Conservation (phyloP, 2,888 invertebrate species). For the Belgica antarctica region DNA sequence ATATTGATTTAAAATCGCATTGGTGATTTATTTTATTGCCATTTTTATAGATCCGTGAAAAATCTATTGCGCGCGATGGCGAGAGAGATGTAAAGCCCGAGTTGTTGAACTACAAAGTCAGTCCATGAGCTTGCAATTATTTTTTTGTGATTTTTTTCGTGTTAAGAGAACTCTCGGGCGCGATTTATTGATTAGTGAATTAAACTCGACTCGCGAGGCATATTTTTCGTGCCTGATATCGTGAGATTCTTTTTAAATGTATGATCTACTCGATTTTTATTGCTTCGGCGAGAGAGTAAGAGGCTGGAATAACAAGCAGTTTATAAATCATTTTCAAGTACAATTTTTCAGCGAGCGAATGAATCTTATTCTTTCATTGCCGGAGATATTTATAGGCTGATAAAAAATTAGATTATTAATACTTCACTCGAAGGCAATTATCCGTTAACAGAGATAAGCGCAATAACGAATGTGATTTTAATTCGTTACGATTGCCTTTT, state of each 20-base stretch:
- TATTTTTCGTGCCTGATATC: background rate
- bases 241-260: constrained; percentile 18
- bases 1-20: constrained; percentile 42
- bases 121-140: constrained; percentile 42
- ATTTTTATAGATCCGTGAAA: constrained; percentile 40
- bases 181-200: constrained; percentile 43
- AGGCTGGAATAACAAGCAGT: constrained; percentile 37
- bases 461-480: constrained; percentile 4
- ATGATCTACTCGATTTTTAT: constrained; percentile 39
- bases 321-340: constrained; percentile 36
- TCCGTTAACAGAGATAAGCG: constrained; percentile 5
- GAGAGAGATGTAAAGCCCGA: background rate
- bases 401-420: constrained; percentile 41
- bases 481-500: background rate
- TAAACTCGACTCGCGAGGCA: constrained; percentile 25
- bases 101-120: constrained; percentile 23
- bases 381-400: constrained; percentile 37
- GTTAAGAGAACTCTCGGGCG: constrained; percentile 7
- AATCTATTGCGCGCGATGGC: constrained; percentile 15
- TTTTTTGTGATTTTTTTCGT: constrained; percentile 26
- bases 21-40: constrained; percentile 43
- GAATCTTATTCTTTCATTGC: background rate
- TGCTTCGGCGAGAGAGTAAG: constrained; percentile 18
- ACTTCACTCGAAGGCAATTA: constrained; percentile 22
- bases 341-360: constrained; percentile 30